Evolutionary conservation across 1,140 invertebrate species (phyloP), one percentile per base, ranked within the genome.

Genomic region (Apocrypta bakeri): DNA sequence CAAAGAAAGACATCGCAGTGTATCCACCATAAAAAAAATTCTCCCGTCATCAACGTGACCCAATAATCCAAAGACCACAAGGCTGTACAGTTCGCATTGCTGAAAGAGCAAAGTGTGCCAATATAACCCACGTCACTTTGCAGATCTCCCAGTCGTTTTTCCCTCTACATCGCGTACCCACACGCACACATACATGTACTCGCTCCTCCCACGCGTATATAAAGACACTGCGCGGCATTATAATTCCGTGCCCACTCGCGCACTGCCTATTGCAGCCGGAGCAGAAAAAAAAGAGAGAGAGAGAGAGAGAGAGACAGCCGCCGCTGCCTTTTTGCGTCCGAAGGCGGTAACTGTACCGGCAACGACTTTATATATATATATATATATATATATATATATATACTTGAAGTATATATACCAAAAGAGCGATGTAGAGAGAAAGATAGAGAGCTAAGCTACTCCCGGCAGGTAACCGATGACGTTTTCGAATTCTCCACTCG

Each of bases 401-500:
- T 56, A 56, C 48, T 56, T n/a, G 48, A n/a, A 56, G 48, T 56
- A 27, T 64, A 25, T 24, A 9, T 25, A 27, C 24, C 61, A n/a
- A 21, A n/a, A 25, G n/a, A 64, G 56, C n/a, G 17, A 12, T 27
- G 2, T 24, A 29, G 68, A 71, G 31, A 29, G 14, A 17, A 9
- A 21, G 68, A 17, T 12, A 6, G 29, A 11, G n/a, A 8, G 24
- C 9, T 37, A 37, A 37, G 33, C 33, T 29, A 11, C 14, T 48
- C 33, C 61, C 29, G 17, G 2, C 78, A 72, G 68, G 78, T 72
- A 61, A 73, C 48, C 56, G 48, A 61, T 73, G 71, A 75, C 79
- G 71, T 56, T 81, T 81, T 68, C 29, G 27, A 56, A 75, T 81
- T 81, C 71, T 81, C 79, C 6, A 25, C 31, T 31, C 40, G 61